Evolutionary conservation across 2,113 vertebrate species (phyloP).

Genomic region (Columba livia): DNA sequence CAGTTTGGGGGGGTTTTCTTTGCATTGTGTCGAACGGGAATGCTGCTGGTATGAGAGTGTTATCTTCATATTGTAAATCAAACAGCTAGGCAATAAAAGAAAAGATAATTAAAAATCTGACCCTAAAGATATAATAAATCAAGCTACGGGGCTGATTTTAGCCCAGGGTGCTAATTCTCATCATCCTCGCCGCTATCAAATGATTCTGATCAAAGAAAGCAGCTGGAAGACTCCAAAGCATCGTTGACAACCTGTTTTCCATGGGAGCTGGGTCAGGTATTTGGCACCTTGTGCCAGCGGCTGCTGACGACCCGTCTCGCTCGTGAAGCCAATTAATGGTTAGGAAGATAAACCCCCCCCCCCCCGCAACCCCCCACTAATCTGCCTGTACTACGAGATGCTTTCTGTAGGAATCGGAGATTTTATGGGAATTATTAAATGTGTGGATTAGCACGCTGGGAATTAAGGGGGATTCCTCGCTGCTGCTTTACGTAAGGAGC

Average conservation of each 20-base stretch:
- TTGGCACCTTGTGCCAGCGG: background rate
- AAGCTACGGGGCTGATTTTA: background rate
- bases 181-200: background rate
- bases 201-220: background rate
- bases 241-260: background rate
- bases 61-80: background rate
- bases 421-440: background rate
- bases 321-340: background rate
- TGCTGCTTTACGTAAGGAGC: slow-evolving; percentile 6
- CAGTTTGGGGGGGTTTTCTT: background rate
- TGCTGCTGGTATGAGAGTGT: background rate
- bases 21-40: background rate
- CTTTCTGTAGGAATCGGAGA: background rate
- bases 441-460: background rate
- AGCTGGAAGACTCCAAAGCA: background rate
- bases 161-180: background rate
- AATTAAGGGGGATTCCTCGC: slow-evolving; percentile 17
- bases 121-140: background rate
- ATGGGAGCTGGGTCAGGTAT: background rate
- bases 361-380: background rate
- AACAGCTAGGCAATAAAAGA: background rate
- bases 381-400: background rate
- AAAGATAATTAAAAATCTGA: too few species aligned
- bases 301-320: background rate
- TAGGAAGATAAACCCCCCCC: background rate